phyloP scores from a whole-genome alignment of 2,888 invertebrate genomes.

The Leucophenga maculata region DNA sequence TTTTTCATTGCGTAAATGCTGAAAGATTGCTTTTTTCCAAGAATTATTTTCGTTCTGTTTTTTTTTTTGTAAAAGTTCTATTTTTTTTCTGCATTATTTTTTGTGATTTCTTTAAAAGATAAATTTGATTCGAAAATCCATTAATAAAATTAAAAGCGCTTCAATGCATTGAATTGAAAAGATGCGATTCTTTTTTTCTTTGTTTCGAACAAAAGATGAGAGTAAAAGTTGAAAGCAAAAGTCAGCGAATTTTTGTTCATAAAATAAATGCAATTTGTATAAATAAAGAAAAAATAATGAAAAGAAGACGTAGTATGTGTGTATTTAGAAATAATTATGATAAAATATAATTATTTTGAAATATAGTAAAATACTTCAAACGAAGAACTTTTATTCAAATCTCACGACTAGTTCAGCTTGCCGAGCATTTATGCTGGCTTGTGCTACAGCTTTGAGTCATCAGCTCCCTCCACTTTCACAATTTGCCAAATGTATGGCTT shows the following conservation, averaged over 20 bases:
- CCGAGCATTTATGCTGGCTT: no score
- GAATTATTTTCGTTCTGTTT: neutral
- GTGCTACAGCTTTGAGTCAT: no score
- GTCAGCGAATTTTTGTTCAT: no score
- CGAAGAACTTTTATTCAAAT: no score
- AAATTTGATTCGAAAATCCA: conserved; percentile 22
- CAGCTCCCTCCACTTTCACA: no score
- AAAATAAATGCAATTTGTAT: neutral
- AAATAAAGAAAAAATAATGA: neutral
- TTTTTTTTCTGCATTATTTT: conserved; percentile 5
- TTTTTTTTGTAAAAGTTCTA: neutral
- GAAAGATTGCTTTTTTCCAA: neutral
- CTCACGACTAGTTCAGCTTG: no score
- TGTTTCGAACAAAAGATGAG: neutral
- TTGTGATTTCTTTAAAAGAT: conserved; percentile 19
- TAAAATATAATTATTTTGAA: no score
- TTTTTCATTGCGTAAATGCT: conserved; percentile 3
- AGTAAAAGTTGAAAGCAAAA: neutral
- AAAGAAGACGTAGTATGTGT: neutral
- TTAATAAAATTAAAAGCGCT: conserved; percentile 24
- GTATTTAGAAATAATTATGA: neutral
- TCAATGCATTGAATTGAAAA: conserved; percentile 2
- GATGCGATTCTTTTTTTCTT: neutral
- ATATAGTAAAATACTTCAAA: no score
- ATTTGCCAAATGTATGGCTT: no score